These are phyloP conservation scores for Rotaria sp. DNA, from an alignment of 2,888 invertebrate genomes.

Conservation along the genomic window DNA sequence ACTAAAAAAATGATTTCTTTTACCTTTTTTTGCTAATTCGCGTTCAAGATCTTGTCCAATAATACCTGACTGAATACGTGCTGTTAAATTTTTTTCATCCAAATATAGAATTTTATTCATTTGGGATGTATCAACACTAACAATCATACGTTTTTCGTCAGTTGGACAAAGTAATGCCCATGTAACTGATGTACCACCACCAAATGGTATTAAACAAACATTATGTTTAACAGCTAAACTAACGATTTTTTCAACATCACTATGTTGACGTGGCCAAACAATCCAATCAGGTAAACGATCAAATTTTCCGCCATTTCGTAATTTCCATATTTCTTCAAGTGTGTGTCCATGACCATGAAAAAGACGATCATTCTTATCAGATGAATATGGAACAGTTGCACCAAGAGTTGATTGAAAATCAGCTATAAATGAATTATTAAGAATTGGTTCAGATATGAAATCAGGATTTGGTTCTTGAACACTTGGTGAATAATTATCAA, in stretches of 20 bases:
- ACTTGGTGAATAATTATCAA: constrained; percentile 56
- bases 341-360: constrained; percentile 84
- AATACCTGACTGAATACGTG: constrained; percentile 78
- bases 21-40: constrained; percentile 47
- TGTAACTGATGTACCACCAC: constrained; percentile 87
- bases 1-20: neutral
- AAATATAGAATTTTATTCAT: constrained; percentile 92
- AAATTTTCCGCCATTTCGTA: constrained; percentile 66
- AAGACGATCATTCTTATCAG: constrained; percentile 73
- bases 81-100: constrained; percentile 73
- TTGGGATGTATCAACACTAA: constrained; percentile 83
- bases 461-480: constrained; percentile 58
- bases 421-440: constrained; percentile 62
- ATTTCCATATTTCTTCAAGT: constrained; percentile 73
- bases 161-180: constrained; percentile 76
- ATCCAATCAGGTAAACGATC: constrained; percentile 82
- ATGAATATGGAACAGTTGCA: constrained; percentile 58
- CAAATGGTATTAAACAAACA: constrained; percentile 81
- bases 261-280: constrained; percentile 78
- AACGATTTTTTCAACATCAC: constrained; percentile 76
- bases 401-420: constrained; percentile 61
- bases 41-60: constrained; percentile 87
- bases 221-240: constrained; percentile 67
- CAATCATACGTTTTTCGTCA: constrained; percentile 70
- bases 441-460: constrained; percentile 65